Evolutionary conservation across 2,888 invertebrate genomes (phyloP).

Genomic region (Hyposoter didymator): DNA sequence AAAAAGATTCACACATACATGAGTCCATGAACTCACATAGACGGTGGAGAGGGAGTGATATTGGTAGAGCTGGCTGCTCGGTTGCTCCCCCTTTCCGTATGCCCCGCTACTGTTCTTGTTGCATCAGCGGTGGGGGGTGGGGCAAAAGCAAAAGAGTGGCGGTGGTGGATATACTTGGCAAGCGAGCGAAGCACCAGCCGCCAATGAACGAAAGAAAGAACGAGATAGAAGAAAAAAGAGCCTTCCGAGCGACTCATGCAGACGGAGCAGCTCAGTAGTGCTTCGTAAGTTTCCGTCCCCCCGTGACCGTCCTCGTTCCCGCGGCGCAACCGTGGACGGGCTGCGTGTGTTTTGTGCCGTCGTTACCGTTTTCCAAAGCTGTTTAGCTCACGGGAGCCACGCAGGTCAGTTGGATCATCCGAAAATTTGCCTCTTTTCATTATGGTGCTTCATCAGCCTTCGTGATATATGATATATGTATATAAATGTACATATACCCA

Average conservation of each 20-base stretch:
- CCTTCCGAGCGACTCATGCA: constrained; percentile 48
- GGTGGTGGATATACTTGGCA: constrained; percentile 49
- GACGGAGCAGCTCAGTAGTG: constrained; percentile 58
- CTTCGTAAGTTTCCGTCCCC: constrained; percentile 68
- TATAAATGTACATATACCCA: not conserved
- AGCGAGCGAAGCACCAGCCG: constrained; percentile 51
- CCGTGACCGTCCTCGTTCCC: constrained; percentile 66
- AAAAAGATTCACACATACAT: constrained; percentile 1
- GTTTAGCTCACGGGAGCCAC: constrained; percentile 45
- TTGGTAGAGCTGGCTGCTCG: constrained; percentile 55
- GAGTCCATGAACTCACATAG: constrained; percentile 7
- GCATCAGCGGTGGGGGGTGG: constrained; percentile 62
- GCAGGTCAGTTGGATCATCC: constrained; percentile 53
- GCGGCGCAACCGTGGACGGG: constrained; percentile 63
- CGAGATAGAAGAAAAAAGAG: constrained; percentile 43
- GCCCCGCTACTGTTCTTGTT: constrained; percentile 43
- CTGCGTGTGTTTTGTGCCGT: constrained; percentile 63
- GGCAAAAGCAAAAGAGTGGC: constrained; percentile 62
- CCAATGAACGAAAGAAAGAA: constrained; percentile 56
- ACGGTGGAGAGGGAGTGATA: constrained; percentile 37
- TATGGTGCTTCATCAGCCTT: constrained; percentile 6
- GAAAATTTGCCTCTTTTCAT: constrained; percentile 34
- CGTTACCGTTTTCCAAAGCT: constrained; percentile 44
- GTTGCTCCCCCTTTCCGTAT: constrained; percentile 55
- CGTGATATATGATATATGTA: constrained; percentile 7